A percentile compares a stretch with the other conserved stretches of the same genome.
Conservation (phyloP, 1,140 invertebrate species). For the Amphibalanus amphitrite region DNA sequence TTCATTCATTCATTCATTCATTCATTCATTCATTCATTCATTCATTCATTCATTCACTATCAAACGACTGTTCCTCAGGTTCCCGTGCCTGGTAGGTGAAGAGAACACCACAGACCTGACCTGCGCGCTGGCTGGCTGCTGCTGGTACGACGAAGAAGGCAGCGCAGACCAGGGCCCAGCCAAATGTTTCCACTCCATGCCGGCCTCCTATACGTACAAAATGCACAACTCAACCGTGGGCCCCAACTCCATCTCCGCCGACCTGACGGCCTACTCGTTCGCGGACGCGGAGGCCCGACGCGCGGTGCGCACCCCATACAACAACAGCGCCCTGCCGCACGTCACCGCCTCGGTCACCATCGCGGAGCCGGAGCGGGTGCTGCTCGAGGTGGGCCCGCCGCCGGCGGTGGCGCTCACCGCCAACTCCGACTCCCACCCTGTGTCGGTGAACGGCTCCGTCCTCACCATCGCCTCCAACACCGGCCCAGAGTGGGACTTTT, state of each 20-base stretch:
- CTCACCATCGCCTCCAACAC: background rate
- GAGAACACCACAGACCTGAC: background rate
- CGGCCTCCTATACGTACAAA: slow-evolving; percentile 13
- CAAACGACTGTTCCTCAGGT: slow-evolving; percentile 16
- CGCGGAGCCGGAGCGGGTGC: slow-evolving; percentile 8
- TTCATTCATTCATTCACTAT: too few species aligned
- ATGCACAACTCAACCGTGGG: slow-evolving; percentile 1
- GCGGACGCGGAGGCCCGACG: slow-evolving; percentile 1
- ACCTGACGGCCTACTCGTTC: background rate
- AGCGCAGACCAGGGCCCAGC: slow-evolving; percentile 5
- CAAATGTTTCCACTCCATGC: slow-evolving; percentile 14
- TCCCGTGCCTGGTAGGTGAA: slow-evolving; percentile 9
- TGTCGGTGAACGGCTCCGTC: background rate
- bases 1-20: too few species aligned
- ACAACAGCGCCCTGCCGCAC: slow-evolving; percentile 5
- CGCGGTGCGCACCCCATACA: slow-evolving; percentile 6
- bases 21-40: too few species aligned
- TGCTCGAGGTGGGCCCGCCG: slow-evolving; percentile 4
- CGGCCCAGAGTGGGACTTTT: slow-evolving; percentile 11
- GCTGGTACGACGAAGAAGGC: slow-evolving; percentile 7
- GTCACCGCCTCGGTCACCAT: slow-evolving; percentile 10
- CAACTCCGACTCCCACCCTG: slow-evolving; percentile 9
- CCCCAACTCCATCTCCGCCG: background rate
- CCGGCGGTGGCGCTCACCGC: background rate
- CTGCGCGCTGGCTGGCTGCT: slow-evolving; percentile 11